These are phyloP conservation scores for Drosophila pseudotakahashii DNA, from an alignment of 2,888 invertebrate genomes.

Conservation along the genomic window DNA sequence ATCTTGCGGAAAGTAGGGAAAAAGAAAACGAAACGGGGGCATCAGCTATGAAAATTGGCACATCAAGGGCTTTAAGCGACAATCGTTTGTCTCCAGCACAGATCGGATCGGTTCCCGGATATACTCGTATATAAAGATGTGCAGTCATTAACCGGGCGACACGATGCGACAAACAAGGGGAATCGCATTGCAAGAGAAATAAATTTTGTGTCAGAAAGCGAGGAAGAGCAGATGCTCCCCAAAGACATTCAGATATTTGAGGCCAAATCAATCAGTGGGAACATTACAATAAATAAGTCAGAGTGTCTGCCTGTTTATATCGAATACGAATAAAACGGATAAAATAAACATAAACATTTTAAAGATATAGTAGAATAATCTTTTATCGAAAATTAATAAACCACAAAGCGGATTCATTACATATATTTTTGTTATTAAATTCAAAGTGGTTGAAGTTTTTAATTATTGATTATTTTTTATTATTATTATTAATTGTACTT, in stretches of 20 bases:
- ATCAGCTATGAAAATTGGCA: conserved; percentile 77
- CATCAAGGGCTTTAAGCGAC: conserved; percentile 70
- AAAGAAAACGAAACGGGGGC: conserved; percentile 5
- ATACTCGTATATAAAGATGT: conserved; percentile 56
- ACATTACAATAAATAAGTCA: not conserved
- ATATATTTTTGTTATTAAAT: too few relatives aligned
- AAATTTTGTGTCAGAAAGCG: conserved; percentile 56
- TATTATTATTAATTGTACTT: too few relatives aligned
- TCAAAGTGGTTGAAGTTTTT: too few relatives aligned
- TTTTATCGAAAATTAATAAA: too few relatives aligned
- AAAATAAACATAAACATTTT: not conserved
- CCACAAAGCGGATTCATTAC: too few relatives aligned
- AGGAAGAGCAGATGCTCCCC: conserved; percentile 25
- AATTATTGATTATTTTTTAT: too few relatives aligned
- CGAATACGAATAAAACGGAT: not conserved
- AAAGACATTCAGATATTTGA: conserved; percentile 1
- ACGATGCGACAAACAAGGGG: conserved; percentile 56
- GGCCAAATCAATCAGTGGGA: conserved; percentile 6
- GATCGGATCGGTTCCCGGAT: conserved; percentile 1
- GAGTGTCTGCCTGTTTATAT: too few relatives aligned
- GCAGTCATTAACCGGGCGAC: conserved; percentile 65
- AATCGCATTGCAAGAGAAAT: conserved; percentile 73
- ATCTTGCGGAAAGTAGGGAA: conserved; percentile 35
- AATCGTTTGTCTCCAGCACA: conserved; percentile 60
- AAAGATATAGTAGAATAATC: too few relatives aligned